Base-by-base conservation (phyloP, 2,113 vertebrate genomes). In the Mirza zaza region DNA sequence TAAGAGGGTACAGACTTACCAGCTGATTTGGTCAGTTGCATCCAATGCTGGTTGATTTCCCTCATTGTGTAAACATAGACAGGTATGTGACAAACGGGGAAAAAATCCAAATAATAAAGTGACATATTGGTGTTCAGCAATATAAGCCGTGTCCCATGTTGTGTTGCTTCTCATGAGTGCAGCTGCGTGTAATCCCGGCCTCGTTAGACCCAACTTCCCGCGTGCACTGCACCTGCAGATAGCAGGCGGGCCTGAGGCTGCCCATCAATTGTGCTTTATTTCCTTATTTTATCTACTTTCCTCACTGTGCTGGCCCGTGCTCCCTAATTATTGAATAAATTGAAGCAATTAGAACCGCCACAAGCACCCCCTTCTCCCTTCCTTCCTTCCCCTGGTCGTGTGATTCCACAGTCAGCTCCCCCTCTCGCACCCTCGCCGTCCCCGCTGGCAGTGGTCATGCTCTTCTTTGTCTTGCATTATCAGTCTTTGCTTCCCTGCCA, bases 81-180 rank as follows among this genome's bases (percentile, higher is more conserved):
- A 97, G 96, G 95, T 98, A 97, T 98, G 98, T 87, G 94, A 98
- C 98, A 98, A 91, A 95, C 92, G 94, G 98, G 97, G 96, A 89
- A 89, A 48, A 98, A 98, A 97, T 98, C 92, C 97, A 73, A 61
- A 97, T 97, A 99, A 99, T 98, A 98, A 99, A 99, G 98, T 97
- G 94, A 52, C 97, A 97, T 92, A 97, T 98, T 98, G 98, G 98
- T 98, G 98, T 98, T 92, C 95, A 98, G 98, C 97, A 98, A 90
- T 97, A 96, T 71, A 93, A 95, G 36, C 15, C 0, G 91, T 0
- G 48, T 96, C 85, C 73, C 65, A 25, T 0, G 65, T 97, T 88
- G n/a, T 1, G 8, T 97, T 94, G 93, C 57, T 95, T 92, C 84
- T 71, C 18, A 0, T 3, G 82, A 52, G 4, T 2, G 20, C n/a